A percentile compares a stretch with the other conserved stretches of the same genome.
Conservation (phyloP, 2,797 vertebrate genomes). For the Synaphobranchus kaupii region DNA sequence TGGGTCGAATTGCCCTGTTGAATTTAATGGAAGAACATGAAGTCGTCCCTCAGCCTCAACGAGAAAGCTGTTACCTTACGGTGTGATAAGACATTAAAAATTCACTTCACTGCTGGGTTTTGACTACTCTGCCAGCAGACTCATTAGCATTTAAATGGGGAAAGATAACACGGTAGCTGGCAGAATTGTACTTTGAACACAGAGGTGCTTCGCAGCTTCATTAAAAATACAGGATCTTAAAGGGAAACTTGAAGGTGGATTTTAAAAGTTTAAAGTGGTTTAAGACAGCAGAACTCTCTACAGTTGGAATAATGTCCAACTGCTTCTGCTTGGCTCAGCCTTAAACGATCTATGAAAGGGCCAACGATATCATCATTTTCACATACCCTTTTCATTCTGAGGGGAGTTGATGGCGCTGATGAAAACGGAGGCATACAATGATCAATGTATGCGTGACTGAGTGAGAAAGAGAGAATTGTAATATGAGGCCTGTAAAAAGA, state of each 20-base stretch:
- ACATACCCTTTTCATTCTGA: neutral
- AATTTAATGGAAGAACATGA: constrained; percentile 55
- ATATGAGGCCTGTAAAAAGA: neutral
- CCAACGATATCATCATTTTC: neutral
- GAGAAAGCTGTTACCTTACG: constrained; percentile 64
- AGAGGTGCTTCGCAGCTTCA: constrained; percentile 41
- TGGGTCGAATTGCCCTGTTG: constrained; percentile 44
- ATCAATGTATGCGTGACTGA: constrained; percentile 33
- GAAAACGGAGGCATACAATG: neutral
- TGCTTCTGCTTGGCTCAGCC: neutral
- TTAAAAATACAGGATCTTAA: constrained; percentile 41
- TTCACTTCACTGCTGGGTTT: constrained; percentile 53
- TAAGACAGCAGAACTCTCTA: constrained; percentile 14
- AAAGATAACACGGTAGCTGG: constrained; percentile 57
- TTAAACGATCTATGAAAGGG: neutral
- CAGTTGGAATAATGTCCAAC: neutral
- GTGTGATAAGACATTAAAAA: constrained; percentile 65
- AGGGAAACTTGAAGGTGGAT: constrained; percentile 25
- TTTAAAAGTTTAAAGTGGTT: constrained; percentile 25
- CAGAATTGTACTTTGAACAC: constrained; percentile 63
- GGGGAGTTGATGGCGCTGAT: constrained; percentile 20
- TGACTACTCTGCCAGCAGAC: constrained; percentile 57
- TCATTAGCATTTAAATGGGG: constrained; percentile 82
- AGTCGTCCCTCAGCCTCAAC: constrained; percentile 56
- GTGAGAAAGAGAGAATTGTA: constrained; percentile 29